Evolutionary conservation across 2,888 invertebrate genomes (phyloP).

Genomic region (Celastrina argiolus): DNA sequence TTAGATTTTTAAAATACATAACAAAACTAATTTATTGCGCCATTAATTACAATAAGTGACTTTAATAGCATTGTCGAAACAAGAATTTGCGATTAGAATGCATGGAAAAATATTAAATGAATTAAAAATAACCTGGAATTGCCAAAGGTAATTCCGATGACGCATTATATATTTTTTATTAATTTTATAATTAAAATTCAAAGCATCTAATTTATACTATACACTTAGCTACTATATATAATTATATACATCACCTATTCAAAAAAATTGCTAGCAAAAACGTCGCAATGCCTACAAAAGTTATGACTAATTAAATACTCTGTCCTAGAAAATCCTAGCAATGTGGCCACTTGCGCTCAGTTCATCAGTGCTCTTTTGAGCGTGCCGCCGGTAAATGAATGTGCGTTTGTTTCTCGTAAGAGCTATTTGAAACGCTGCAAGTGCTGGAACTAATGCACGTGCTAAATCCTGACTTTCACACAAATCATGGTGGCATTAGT

Average conservation of each 20-base stretch:
- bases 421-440: slow-evolving; percentile 34
- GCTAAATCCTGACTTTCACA: slow-evolving; percentile 24
- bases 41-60: no score
- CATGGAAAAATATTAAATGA: not conserved
- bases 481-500: slow-evolving; percentile 20
- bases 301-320: not conserved
- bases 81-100: no score
- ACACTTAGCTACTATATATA: no score
- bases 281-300: not conserved
- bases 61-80: no score
- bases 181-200: not conserved
- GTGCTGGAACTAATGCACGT: slow-evolving; percentile 32
- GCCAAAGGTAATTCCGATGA: not conserved
- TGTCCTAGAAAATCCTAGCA: slow-evolving; percentile 9
- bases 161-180: not conserved
- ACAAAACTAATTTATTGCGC: no score
- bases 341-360: slow-evolving; percentile 9
- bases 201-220: not conserved
- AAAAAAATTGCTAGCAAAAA: not conserved
- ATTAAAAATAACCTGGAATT: not conserved
- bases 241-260: no score
- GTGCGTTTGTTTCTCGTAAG: slow-evolving; percentile 35
- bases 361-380: slow-evolving; percentile 40
- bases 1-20: no score
- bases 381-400: slow-evolving; percentile 42